phyloP scores from a whole-genome alignment of 2,113 vertebrate genomes.

The Brachypteracias leptosomus region DNA sequence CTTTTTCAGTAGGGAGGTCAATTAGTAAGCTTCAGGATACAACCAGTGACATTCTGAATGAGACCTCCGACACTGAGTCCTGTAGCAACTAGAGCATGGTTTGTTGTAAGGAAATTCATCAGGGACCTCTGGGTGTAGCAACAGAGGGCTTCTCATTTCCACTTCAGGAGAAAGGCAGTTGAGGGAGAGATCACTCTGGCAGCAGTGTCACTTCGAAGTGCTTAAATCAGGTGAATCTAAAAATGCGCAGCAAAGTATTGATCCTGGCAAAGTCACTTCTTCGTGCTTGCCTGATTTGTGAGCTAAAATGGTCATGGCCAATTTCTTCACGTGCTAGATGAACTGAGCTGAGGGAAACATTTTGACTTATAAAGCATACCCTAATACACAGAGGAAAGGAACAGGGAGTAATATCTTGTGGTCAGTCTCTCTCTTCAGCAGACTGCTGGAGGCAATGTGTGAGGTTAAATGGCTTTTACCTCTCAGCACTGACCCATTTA shows the following conservation, averaged over 20 bases:
- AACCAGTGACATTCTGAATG: neutral
- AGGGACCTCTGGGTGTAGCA: neutral
- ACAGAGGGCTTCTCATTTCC: neutral
- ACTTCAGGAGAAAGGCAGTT: neutral
- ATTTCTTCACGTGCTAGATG: neutral
- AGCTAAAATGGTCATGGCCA: neutral
- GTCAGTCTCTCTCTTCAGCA: neutral
- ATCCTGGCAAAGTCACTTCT: neutral
- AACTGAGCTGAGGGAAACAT: neutral
- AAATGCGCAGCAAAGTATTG: neutral
- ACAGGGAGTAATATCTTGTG: neutral
- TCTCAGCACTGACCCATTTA: neutral
- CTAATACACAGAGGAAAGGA: neutral
- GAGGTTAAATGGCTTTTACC: neutral
- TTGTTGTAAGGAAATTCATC: neutral
- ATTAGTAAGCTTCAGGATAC: neutral
- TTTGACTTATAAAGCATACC: neutral
- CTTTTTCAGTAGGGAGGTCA: neutral
- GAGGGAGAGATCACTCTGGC: neutral
- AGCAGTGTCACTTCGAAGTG: rapidly evolving
- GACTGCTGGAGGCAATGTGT: neutral
- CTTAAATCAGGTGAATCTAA: neutral
- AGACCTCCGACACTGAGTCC: neutral
- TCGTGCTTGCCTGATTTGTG: neutral
- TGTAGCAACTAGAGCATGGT: rapidly evolving